Percentiles rank a stretch among this genome's conserved stretches.
Conservation (phyloP, 2,113 vertebrate genomes). For the Eurystomus gularis region DNA sequence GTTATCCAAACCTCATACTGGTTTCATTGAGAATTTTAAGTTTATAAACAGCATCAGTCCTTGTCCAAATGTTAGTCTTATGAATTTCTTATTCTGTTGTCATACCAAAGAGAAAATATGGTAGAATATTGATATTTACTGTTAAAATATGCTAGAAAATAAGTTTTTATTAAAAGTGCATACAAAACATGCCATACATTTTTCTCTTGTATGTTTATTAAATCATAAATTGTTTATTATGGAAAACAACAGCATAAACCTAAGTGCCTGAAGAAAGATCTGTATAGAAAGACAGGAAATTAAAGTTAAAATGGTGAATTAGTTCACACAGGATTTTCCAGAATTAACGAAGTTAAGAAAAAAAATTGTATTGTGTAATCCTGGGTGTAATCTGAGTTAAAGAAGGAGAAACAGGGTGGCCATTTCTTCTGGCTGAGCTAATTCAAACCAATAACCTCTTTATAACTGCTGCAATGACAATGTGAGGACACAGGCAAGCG, state of each 20-base stretch:
- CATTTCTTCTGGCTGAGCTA: not conserved
- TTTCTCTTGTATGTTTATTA: not conserved
- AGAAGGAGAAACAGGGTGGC: not conserved
- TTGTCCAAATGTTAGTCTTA: not conserved
- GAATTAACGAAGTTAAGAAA: not conserved
- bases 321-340: not conserved
- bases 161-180: not conserved
- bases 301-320: not conserved
- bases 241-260: not conserved
- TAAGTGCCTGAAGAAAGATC: not conserved
- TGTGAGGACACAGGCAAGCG: not conserved
- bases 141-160: not conserved
- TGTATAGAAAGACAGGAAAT: not conserved
- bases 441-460: not conserved
- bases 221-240: not conserved
- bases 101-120: not conserved
- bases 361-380: not conserved
- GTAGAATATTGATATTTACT: not conserved
- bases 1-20: not conserved
- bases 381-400: not conserved
- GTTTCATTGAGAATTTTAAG: not conserved
- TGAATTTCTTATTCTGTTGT: not conserved
- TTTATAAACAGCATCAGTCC: not conserved
- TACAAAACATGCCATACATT: not conserved
- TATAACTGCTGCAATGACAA: not conserved